phyloP scores from a whole-genome alignment of 2,113 vertebrate species.

The Poecile atricapillus region DNA sequence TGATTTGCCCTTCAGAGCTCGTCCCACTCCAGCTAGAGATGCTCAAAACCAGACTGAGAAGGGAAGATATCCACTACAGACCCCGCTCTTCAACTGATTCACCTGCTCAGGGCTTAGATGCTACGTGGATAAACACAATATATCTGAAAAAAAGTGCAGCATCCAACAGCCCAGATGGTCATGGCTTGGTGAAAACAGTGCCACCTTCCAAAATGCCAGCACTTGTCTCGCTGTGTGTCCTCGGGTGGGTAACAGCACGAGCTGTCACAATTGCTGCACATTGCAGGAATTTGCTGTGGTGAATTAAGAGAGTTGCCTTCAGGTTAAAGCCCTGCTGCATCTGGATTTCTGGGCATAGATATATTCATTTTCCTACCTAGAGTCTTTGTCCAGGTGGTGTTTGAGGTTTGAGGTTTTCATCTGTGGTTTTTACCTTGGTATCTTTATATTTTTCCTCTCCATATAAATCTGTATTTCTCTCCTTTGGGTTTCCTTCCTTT shows the following conservation, averaged over 20 bases:
- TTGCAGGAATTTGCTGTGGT: neutral
- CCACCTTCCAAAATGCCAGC: neutral
- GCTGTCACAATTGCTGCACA: neutral
- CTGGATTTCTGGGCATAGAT: neutral
- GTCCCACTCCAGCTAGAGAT: neutral
- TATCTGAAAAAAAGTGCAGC: neutral
- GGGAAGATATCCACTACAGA: neutral
- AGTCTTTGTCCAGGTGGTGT: neutral
- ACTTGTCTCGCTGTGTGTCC: neutral
- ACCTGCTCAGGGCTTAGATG: neutral
- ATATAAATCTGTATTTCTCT: neutral
- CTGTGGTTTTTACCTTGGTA: neutral
- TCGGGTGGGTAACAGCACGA: neutral
- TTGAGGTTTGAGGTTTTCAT: neutral
- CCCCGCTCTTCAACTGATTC: neutral
- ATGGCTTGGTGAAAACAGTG: neutral
- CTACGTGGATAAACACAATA: neutral
- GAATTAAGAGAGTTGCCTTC: neutral
- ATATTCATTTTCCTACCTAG: neutral
- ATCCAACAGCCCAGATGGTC: constrained; percentile 32
- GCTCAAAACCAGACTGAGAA: neutral
- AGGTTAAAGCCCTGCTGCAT: neutral
- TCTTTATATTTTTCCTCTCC: rapidly evolving
- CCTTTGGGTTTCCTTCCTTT: neutral
- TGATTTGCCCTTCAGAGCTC: neutral